phyloP scores from a whole-genome alignment of 2,888 invertebrate species.

The Synanthedon andrenaeformis region DNA sequence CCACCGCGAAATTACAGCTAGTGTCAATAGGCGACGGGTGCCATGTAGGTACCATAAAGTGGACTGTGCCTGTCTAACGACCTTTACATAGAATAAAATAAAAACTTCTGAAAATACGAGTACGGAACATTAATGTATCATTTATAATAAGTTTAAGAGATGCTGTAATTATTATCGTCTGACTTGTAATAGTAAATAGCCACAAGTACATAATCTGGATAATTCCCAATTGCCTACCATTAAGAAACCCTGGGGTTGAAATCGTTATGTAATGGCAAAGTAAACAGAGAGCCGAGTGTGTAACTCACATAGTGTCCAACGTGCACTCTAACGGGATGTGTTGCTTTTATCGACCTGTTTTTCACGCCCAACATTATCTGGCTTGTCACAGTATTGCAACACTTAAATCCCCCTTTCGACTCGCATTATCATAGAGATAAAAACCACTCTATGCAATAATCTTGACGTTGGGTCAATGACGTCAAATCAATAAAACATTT shows the following conservation, averaged over 20 bases:
- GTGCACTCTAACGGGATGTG: background rate
- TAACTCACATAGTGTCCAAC: background rate
- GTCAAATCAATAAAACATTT: background rate
- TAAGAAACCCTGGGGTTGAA: background rate
- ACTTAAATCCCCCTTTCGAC: constrained; percentile 25
- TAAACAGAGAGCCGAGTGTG: background rate
- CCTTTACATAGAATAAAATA: no score
- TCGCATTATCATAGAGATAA: constrained; percentile 40
- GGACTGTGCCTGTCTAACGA: no score
- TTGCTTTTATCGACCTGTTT: constrained; percentile 14
- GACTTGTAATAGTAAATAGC: no score
- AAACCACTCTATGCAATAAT: constrained; percentile 25
- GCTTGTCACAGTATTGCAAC: constrained; percentile 9
- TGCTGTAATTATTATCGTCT: no score
- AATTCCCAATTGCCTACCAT: no score
- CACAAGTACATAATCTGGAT: no score
- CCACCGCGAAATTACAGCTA: no score
- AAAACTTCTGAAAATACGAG: no score
- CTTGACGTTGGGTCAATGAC: background rate
- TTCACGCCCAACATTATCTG: constrained; percentile 5
- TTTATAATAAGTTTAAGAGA: no score
- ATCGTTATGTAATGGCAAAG: background rate
- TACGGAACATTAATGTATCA: no score
- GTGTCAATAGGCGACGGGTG: no score
- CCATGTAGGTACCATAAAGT: no score